Conservation (phyloP, 1,140 invertebrate genomes). For the Adelges cooleyi region DNA sequence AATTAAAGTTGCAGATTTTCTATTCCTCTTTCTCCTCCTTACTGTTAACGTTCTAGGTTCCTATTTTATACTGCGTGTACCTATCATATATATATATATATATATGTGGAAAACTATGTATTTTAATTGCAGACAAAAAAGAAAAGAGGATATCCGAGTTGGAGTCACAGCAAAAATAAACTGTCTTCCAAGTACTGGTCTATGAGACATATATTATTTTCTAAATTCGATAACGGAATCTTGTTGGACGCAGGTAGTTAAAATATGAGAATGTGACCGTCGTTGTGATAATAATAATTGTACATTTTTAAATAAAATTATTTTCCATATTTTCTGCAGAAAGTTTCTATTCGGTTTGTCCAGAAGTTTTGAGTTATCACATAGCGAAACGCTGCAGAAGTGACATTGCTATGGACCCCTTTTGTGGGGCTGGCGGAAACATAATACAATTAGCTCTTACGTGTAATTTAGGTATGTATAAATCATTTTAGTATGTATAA, state of each 20-base stretch:
- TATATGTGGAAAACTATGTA: too few relatives aligned
- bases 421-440: slow-evolving; percentile 96
- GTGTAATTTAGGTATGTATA: slow-evolving; percentile 71
- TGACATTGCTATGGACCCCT: slow-evolving; percentile 83
- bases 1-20: too few relatives aligned
- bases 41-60: too few relatives aligned
- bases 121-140: too few relatives aligned
- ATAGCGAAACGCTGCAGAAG: slow-evolving; percentile 66
- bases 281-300: not conserved
- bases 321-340: not conserved
- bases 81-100: too few relatives aligned
- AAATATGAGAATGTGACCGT: not conserved
- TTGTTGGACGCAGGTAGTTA: not conserved
- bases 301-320: not conserved
- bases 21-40: too few relatives aligned
- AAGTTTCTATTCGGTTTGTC: slow-evolving; percentile 72
- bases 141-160: too few relatives aligned
- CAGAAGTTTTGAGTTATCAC: slow-evolving; percentile 83
- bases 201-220: not conserved
- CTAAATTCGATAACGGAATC: not conserved
- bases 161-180: too few relatives aligned
- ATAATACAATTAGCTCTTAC: slow-evolving; percentile 89
- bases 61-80: too few relatives aligned
- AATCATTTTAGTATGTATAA: too few relatives aligned
- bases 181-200: not conserved